Conservation (phyloP, 2,797 vertebrate species). For the Brachyrhaphis roseni region DNA sequence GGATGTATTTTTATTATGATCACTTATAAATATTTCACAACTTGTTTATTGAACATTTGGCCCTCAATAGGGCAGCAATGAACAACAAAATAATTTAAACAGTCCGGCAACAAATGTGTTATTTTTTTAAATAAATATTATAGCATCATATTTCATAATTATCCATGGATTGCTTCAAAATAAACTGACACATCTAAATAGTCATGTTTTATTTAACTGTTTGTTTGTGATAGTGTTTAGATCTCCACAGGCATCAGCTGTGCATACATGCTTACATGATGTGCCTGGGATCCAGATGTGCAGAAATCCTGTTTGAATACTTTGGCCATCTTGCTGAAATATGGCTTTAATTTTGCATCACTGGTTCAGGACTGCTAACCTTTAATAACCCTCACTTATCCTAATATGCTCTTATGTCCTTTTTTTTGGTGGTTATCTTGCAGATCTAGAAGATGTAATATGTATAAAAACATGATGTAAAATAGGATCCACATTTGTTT, state of each 20-base stretch:
- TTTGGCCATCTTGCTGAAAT: constrained; percentile 12
- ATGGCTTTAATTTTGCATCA: not conserved
- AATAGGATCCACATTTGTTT: constrained; percentile 34
- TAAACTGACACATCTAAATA: not conserved
- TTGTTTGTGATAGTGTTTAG: not conserved
- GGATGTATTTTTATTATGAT: not conserved
- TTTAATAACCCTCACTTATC: constrained; percentile 29
- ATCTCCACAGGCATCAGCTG: not conserved
- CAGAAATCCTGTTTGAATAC: constrained; percentile 15
- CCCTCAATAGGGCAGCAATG: not conserved
- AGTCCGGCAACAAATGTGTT: not conserved
- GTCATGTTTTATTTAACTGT: not conserved
- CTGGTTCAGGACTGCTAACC: constrained; percentile 15
- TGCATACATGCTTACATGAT: not conserved
- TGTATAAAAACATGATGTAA: constrained; percentile 37
- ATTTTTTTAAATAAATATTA: not conserved
- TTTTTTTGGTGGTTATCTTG: constrained; percentile 7
- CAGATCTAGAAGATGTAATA: constrained; percentile 3
- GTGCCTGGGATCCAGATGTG: constrained; percentile 9
- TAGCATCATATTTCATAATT: not conserved
- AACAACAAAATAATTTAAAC: too few relatives aligned
- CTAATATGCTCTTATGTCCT: constrained; percentile 43
- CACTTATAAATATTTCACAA: not conserved
- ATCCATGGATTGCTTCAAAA: not conserved
- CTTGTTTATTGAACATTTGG: not conserved